phyloP scores from a whole-genome alignment of 2,797 vertebrate species.

The Megaceryle alcyon region DNA sequence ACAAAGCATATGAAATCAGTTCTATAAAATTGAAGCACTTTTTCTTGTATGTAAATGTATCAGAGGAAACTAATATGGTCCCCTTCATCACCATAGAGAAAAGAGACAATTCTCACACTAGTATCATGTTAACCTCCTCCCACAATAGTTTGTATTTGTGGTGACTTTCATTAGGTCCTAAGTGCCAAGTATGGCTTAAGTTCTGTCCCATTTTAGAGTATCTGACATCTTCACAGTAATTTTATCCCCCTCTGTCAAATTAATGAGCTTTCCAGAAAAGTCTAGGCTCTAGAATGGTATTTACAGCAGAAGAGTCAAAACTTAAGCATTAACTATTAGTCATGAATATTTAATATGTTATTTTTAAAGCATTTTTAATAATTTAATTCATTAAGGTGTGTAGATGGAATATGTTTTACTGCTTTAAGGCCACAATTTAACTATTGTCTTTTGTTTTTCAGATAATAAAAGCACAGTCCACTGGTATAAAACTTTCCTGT shows the following conservation, averaged over 20 bases:
- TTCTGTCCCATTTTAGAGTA: not conserved
- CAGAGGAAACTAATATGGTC: not conserved
- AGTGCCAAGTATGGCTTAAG: not conserved
- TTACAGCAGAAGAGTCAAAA: not conserved
- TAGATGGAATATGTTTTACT: not conserved
- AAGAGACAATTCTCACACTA: not conserved
- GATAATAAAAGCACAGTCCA: not conserved
- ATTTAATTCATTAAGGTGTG: not conserved
- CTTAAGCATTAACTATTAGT: not conserved
- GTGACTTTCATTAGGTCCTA: not conserved
- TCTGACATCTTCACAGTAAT: not conserved
- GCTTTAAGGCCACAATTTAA: not conserved
- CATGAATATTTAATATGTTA: not conserved
- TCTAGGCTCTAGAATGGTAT: not conserved
- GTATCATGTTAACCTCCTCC: not conserved
- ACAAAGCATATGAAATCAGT: not conserved
- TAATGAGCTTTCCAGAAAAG: not conserved
- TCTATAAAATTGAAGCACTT: not conserved
- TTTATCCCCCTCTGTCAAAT: not conserved
- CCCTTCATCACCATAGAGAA: not conserved
- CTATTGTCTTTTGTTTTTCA: not conserved
- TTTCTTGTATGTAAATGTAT: not conserved
- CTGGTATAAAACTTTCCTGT: not conserved
- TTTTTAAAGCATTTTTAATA: not conserved
- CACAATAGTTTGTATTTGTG: not conserved